phyloP scores from a whole-genome alignment of 2,797 vertebrate genomes.

The Paratrypauchen microcephalus region DNA sequence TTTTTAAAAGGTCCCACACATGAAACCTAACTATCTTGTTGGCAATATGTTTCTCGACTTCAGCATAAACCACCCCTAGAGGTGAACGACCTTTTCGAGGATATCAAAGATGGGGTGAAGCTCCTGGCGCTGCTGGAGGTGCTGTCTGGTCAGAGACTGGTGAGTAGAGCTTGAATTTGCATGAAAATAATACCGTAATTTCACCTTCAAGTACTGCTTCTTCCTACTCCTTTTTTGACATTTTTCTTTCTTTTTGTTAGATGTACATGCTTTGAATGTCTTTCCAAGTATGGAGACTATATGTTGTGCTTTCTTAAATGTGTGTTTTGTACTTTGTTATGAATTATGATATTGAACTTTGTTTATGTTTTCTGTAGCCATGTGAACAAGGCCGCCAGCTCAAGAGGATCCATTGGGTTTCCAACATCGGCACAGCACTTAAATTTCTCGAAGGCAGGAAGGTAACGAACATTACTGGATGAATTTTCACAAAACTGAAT shows the following conservation, averaged over 20 bases:
- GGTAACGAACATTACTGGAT: conserved; percentile 72
- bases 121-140: conserved; percentile 93
- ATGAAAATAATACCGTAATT: neutral
- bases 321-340: neutral
- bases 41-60: conserved; percentile 24
- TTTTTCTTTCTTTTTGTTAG: no score
- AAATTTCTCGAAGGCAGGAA: conserved; percentile 95
- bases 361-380: conserved; percentile 75
- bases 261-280: no score
- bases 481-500: neutral
- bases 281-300: no score
- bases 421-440: conserved; percentile 94
- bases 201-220: neutral
- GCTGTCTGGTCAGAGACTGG: conserved; percentile 94
- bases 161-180: conserved; percentile 65
- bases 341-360: neutral
- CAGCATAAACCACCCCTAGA: conserved; percentile 90
- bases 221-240: no score
- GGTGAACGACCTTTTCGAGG: conserved; percentile 95
- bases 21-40: neutral
- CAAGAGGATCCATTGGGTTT: conserved; percentile 96
- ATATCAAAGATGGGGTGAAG: conserved; percentile 97
- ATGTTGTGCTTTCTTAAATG: no score
- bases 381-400: conserved; percentile 92
- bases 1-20: neutral